These are phyloP conservation scores for Macrosteles quadrilineatus DNA, from an alignment of 1,140 invertebrate genomes.

Conservation along the genomic window DNA sequence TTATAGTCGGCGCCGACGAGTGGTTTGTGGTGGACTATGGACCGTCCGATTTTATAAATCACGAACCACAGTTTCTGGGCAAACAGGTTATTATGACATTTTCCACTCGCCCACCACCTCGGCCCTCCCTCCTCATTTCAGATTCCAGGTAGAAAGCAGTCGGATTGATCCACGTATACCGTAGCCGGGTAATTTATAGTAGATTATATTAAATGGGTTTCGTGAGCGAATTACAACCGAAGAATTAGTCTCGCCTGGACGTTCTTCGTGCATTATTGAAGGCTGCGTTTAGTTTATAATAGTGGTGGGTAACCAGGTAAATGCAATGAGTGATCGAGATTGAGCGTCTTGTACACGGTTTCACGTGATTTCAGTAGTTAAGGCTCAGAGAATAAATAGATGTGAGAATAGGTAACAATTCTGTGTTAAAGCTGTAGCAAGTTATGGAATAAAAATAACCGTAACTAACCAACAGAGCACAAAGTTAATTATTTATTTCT, in stretches of 20 bases:
- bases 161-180: neutral
- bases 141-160: conserved; percentile 11
- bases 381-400: too few relatives aligned
- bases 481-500: too few relatives aligned
- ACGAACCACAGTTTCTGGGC: neutral
- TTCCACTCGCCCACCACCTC: neutral
- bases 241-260: neutral
- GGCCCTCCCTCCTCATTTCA: neutral
- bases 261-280: neutral
- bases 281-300: neutral
- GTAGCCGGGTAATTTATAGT: neutral
- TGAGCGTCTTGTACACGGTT: neutral
- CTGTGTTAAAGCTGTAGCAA: too few relatives aligned
- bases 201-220: conserved; percentile 5
- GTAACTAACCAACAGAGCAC: too few relatives aligned
- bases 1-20: neutral
- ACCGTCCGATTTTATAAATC: conserved; percentile 1
- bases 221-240: neutral
- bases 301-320: neutral
- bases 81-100: conserved; percentile 23
- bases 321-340: neutral
- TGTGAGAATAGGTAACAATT: too few relatives aligned
- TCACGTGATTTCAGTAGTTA: neutral
- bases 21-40: neutral
- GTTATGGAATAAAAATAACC: too few relatives aligned